Percentiles rank a stretch among this genome's conserved stretches.
phyloP scores from a whole-genome alignment of 2,113 vertebrate species.

The Tachycineta bicolor region DNA sequence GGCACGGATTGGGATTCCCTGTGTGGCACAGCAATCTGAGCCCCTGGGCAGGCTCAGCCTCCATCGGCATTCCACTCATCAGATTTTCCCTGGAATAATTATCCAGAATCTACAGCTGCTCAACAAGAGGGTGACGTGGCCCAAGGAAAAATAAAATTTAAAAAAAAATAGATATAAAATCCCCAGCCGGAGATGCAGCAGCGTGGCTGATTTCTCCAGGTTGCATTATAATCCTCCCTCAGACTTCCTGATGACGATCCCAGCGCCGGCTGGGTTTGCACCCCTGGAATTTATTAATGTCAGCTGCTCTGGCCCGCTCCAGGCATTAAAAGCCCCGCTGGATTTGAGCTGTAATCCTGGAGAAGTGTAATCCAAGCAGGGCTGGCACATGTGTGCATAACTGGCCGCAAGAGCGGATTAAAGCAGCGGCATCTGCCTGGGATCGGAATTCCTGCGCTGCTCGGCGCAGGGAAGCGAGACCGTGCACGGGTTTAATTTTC shows the following conservation, averaged over 20 bases:
- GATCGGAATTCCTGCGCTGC: background rate
- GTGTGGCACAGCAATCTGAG: background rate
- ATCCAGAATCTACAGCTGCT: background rate
- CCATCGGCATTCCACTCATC: background rate
- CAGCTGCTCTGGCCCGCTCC: background rate
- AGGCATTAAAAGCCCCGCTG: constrained; percentile 49
- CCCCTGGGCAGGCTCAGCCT: background rate
- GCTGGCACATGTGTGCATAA: background rate
- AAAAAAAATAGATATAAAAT: background rate
- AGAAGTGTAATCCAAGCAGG: constrained; percentile 54
- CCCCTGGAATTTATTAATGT: background rate
- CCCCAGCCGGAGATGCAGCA: background rate
- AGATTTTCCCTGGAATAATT: background rate
- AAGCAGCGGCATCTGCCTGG: constrained; percentile 33
- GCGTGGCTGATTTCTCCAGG: background rate
- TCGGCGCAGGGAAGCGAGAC: background rate
- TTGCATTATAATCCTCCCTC: background rate
- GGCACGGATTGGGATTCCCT: background rate
- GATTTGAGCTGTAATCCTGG: constrained; percentile 60
- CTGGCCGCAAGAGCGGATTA: constrained; percentile 45
- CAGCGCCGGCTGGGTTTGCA: background rate
- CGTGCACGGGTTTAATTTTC: background rate
- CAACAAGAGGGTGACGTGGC: background rate
- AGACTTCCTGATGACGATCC: background rate
- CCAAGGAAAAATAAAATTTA: background rate